phyloP scores from a whole-genome alignment of 2,113 vertebrate genomes.

The Heterotilapia buettikoferi region DNA sequence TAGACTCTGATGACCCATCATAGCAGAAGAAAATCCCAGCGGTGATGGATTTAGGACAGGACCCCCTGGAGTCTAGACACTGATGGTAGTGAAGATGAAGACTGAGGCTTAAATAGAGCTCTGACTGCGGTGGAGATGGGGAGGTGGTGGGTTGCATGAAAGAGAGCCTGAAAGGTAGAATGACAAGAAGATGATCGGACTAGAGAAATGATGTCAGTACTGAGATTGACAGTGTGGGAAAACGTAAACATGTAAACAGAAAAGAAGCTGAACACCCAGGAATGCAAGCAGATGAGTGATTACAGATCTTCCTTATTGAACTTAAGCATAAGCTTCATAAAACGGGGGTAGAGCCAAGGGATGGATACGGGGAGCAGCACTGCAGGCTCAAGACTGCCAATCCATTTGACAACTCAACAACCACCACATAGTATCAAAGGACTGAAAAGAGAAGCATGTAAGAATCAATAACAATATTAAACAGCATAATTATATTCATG shows the following conservation, averaged over 20 bases:
- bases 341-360: background rate
- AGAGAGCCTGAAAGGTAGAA: accelerated
- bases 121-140: background rate
- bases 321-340: background rate
- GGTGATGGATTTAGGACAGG: background rate
- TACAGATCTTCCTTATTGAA: background rate
- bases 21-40: background rate
- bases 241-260: background rate
- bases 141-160: background rate
- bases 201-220: background rate
- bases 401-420: accelerated
- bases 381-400: background rate
- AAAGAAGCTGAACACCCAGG: background rate
- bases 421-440: accelerated
- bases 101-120: background rate
- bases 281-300: background rate
- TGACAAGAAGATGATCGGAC: background rate
- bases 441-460: background rate
- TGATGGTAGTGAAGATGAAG: background rate
- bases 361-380: background rate
- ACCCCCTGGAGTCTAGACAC: background rate
- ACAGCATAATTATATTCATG: background rate
- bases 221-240: background rate
- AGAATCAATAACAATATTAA: background rate
- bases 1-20: background rate